Percentiles rank a stretch among this genome's conserved stretches.
Conservation (phyloP, 2,797 vertebrate genomes). For the Melanotaenia nigrans region DNA sequence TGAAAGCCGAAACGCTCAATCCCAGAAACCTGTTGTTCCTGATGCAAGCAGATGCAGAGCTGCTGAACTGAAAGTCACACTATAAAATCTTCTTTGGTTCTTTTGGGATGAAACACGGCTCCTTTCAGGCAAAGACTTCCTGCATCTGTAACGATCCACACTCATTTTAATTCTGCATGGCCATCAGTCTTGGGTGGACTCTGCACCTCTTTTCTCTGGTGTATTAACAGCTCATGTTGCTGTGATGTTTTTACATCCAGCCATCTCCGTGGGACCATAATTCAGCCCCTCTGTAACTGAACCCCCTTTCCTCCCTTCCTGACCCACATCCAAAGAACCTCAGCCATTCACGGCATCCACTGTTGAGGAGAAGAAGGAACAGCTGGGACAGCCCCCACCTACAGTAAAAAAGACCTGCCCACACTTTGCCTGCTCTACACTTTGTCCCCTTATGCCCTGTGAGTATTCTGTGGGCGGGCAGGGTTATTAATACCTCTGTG, state of each 20-base stretch:
- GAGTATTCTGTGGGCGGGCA: conserved; percentile 18
- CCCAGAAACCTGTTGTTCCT: conserved; percentile 14
- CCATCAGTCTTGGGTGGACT: neutral
- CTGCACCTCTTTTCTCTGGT: neutral
- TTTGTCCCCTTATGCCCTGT: conserved; percentile 31
- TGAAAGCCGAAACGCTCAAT: conserved; percentile 51
- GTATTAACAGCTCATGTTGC: conserved; percentile 3
- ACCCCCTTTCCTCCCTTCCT: conserved; percentile 32
- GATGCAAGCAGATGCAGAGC: conserved; percentile 30
- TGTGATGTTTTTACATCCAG: conserved; percentile 30
- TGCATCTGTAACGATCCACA: neutral
- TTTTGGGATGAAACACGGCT: neutral
- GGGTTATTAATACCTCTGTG: conserved; percentile 65
- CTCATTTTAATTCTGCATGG: neutral
- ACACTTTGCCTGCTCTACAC: neutral
- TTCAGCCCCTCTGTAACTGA: conserved; percentile 56
- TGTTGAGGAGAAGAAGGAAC: conserved; percentile 69
- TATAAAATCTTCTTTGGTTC: neutral
- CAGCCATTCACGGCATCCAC: conserved; percentile 66
- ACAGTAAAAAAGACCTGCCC: neutral
- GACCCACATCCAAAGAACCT: conserved; percentile 69
- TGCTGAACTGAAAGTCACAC: neutral
- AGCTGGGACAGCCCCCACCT: conserved; percentile 56
- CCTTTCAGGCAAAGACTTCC: neutral
- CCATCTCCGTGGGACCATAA: conserved; percentile 27